Base-by-base conservation (phyloP, 2,888 invertebrate genomes). In the Sminthurinus aureus region DNA sequence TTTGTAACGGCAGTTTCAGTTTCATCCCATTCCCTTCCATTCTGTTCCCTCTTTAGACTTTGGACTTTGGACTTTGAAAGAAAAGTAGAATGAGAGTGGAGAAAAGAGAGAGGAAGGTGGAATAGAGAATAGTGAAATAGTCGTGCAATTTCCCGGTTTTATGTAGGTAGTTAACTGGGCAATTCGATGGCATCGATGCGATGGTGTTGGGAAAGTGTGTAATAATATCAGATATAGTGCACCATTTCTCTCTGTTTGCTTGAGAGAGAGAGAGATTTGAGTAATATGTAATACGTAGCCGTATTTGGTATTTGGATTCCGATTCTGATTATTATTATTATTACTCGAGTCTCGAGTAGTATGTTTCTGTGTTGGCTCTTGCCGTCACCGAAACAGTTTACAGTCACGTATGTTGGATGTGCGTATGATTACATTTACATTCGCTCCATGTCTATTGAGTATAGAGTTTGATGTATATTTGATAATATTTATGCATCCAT, bases 111-210 rank as follows among this genome's bases (percentile, higher is more conserved):
- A 18, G 15, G 50, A 38, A 51, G 20, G 73, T 67, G 71, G 71
- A 4, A 73, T 50, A 74, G 18, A 74, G 74, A 50, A 74, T 13
- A 18, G 13, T 4, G n/a, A n/a, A n/a, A 50, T 74, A 74, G 74
- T 74, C 50, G 50, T 38, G 74, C 74, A 74, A 74, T 74, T 50
- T 50, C 50, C 51, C 6, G 38, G n/a, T 50, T 75, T 75, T 75
- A 75, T 75, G 75, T 75, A 51, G 66, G 79, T 67, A 79, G 67
- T 66, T 67, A n/a, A 26, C 15, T 67, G 38, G 38, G 64, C 38
- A 67, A 67, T 79, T 38, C 26, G 12, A 38, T 26, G 66, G 51
- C 78, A 78, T 78, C 20, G 66, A 69, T 38, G 38, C 6, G 38
- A 58, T 64, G 77, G 22, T 78, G 77, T 22, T 52, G 22, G n/a